Conservation (phyloP, 2,113 vertebrate species). For the Charina bottae region DNA sequence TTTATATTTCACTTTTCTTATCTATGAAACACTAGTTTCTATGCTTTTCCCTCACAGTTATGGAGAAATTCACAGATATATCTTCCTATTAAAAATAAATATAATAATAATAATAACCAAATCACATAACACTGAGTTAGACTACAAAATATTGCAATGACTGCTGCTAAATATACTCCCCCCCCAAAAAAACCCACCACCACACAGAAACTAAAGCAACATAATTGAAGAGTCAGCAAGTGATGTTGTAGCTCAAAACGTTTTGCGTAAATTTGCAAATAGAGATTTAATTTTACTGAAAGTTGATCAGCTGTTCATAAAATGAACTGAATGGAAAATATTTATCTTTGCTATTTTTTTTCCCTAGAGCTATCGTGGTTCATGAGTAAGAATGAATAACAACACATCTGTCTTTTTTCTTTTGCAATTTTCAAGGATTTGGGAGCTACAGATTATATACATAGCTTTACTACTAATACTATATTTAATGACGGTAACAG, state of each 20-base stretch:
- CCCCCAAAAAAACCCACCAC: not conserved
- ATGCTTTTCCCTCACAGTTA: no score
- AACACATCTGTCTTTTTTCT: not conserved
- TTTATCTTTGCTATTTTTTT: not conserved
- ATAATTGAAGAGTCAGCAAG: not conserved
- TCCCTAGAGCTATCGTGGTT: not conserved
- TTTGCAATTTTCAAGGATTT: not conserved
- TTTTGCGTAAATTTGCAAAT: not conserved
- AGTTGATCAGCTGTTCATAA: not conserved
- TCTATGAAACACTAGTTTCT: no score
- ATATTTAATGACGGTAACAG: not conserved
- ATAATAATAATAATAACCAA: no score
- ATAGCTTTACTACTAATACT: not conserved
- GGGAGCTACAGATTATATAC: not conserved
- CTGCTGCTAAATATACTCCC: no score
- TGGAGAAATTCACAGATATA: no score
- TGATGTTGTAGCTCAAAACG: not conserved
- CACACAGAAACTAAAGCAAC: not conserved
- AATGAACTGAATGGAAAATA: not conserved
- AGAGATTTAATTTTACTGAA: not conserved
- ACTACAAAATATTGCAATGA: no score
- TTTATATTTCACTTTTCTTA: no score
- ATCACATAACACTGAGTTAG: no score
- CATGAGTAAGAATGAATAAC: not conserved
- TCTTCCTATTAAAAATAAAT: no score